A percentile compares a stretch with the other conserved stretches of the same genome.
These are phyloP conservation scores for Otocyon megalotis DNA, from an alignment of 2,113 vertebrate genomes.

Conservation along the genomic window DNA sequence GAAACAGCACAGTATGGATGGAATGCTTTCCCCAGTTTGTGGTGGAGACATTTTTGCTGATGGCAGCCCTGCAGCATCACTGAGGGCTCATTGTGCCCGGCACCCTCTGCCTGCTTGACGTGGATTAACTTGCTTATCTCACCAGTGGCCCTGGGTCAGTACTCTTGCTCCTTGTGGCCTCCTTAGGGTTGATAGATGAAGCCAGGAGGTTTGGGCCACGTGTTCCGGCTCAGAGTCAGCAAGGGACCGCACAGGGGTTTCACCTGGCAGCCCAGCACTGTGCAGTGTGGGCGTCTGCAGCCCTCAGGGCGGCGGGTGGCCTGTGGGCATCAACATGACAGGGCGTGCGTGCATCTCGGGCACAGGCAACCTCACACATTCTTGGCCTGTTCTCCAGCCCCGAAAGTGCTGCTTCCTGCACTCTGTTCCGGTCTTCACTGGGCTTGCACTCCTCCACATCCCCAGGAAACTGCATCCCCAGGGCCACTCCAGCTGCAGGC, in stretches of 20 bases:
- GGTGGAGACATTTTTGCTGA: not conserved
- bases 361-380: not conserved
- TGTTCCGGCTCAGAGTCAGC: not conserved
- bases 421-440: not conserved
- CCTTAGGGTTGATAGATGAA: not conserved
- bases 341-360: not conserved
- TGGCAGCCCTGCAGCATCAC: not conserved
- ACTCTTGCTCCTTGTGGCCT: not conserved
- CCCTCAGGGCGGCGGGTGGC: not conserved
- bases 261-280: not conserved
- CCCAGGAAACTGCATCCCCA: not conserved
- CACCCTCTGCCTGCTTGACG: fast-evolving
- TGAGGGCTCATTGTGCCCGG: too few relatives aligned
- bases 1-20: not conserved
- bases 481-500: not conserved
- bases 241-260: not conserved
- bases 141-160: not conserved
- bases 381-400: not conserved
- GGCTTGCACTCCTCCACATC: not conserved
- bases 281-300: not conserved
- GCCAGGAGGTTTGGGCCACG: not conserved
- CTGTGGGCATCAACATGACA: not conserved
- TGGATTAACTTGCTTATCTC: not conserved
- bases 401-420: fast-evolving
- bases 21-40: not conserved